These are phyloP conservation scores for Papilio gigon DNA, from an alignment of 2,888 invertebrate species.

Conservation along the genomic window DNA sequence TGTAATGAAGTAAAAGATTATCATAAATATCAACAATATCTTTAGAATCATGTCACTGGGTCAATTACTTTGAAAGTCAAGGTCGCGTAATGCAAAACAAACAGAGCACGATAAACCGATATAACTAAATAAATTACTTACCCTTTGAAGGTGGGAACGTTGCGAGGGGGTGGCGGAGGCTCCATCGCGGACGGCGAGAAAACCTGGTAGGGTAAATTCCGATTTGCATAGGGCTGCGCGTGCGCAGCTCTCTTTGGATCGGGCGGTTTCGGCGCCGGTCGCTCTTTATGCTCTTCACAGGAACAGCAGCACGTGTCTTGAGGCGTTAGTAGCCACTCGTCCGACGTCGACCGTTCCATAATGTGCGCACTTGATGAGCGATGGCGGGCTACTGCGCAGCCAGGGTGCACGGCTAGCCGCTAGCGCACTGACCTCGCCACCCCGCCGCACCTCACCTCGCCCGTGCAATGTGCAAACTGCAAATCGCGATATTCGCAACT, in stretches of 20 bases:
- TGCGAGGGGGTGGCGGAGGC: conserved; percentile 40
- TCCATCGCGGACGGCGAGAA: conserved; percentile 30
- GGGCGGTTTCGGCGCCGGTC: conserved; percentile 43
- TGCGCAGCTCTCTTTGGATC: conserved; percentile 44
- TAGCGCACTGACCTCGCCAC: conserved; percentile 66
- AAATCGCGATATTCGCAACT: conserved; percentile 66
- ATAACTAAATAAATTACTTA: conserved; percentile 40
- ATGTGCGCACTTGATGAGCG: conserved; percentile 38
- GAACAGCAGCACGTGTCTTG: conserved; percentile 51
- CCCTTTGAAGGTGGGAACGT: conserved; percentile 40
- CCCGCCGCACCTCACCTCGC: conserved; percentile 56
- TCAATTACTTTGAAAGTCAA: conserved; percentile 23
- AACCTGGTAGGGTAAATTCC: conserved; percentile 42
- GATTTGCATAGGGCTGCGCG: conserved; percentile 45
- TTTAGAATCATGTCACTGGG: background rate
- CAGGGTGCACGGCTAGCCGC: conserved; percentile 59
- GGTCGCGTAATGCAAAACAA: conserved; percentile 5
- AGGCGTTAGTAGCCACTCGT: conserved; percentile 38
- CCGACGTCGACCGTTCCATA: conserved; percentile 25
- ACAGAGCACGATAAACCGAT: background rate
- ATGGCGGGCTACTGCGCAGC: conserved; percentile 54
- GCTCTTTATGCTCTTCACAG: conserved; percentile 47
- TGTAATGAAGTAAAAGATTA: background rate
- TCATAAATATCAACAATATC: too few relatives aligned
- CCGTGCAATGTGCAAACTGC: conserved; percentile 71